Conservation (phyloP, 2,888 invertebrate genomes). For the Lasioglossum marginatum region DNA sequence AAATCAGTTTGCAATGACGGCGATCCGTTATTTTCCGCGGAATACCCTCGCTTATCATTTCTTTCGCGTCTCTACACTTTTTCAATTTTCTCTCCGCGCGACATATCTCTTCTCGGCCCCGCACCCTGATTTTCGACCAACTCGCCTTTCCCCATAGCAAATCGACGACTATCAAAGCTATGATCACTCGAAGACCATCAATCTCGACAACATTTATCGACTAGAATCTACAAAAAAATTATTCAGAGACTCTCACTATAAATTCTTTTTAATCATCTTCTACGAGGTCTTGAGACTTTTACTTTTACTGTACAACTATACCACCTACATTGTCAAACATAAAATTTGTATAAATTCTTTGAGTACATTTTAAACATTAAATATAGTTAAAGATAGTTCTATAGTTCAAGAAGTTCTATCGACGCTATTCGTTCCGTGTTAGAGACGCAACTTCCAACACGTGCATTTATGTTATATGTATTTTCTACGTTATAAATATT, state of each 20-base stretch:
- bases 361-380: not conserved
- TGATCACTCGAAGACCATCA: not conserved
- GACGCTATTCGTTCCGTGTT: not conserved
- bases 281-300: not conserved
- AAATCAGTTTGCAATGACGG: slow-evolving; percentile 67
- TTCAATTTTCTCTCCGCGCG: slow-evolving; percentile 21
- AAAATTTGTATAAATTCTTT: not conserved
- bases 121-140: slow-evolving; percentile 6
- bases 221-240: not conserved
- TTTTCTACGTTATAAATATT: not conserved
- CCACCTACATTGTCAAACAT: not conserved
- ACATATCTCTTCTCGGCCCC: slow-evolving; percentile 8
- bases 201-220: not conserved
- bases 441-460: not conserved
- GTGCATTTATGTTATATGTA: not conserved
- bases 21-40: slow-evolving; percentile 50
- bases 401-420: not conserved
- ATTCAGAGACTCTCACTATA: not conserved
- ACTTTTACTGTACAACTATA: not conserved
- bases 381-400: not conserved
- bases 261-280: not conserved
- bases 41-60: slow-evolving; percentile 65
- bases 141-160: slow-evolving; percentile 5
- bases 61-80: slow-evolving; percentile 60
- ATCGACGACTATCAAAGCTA: not conserved